Evolutionary conservation across 2,113 vertebrate species (phyloP).

Genomic region (Gallinago jamesoni): DNA sequence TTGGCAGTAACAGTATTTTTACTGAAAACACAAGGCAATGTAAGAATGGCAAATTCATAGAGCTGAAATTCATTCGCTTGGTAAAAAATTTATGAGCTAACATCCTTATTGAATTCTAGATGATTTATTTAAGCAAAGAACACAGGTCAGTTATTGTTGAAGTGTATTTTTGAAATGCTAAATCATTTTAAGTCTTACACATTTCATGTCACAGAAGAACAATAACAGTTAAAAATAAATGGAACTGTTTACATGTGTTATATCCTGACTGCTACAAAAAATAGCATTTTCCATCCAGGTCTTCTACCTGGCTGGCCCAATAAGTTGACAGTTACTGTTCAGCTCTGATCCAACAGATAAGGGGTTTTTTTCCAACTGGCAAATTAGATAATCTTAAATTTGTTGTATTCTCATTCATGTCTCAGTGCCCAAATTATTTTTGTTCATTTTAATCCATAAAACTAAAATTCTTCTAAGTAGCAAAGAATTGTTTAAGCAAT

Average conservation of each 20-base stretch:
- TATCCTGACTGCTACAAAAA: background rate
- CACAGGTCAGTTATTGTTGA: background rate
- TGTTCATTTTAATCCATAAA: background rate
- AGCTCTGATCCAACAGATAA: background rate
- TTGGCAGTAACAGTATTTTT: background rate
- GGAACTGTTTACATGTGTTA: background rate
- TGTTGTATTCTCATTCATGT: background rate
- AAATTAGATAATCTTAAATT: background rate
- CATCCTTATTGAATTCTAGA: background rate
- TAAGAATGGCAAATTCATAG: background rate
- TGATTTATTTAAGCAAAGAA: background rate
- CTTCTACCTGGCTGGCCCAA: background rate
- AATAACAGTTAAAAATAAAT: background rate
- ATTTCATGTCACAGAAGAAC: background rate
- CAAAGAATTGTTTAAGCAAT: background rate
- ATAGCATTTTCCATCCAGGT: background rate
- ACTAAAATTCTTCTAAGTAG: background rate
- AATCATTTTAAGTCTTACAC: background rate
- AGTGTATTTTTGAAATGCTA: background rate
- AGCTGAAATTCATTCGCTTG: background rate
- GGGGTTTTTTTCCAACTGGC: accelerated
- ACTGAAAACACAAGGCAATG: background rate
- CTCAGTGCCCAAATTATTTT: background rate
- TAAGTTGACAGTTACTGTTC: background rate
- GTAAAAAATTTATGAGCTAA: background rate